Conservation (phyloP, 2,113 vertebrate species). For the Drymodes brunneopygia region DNA sequence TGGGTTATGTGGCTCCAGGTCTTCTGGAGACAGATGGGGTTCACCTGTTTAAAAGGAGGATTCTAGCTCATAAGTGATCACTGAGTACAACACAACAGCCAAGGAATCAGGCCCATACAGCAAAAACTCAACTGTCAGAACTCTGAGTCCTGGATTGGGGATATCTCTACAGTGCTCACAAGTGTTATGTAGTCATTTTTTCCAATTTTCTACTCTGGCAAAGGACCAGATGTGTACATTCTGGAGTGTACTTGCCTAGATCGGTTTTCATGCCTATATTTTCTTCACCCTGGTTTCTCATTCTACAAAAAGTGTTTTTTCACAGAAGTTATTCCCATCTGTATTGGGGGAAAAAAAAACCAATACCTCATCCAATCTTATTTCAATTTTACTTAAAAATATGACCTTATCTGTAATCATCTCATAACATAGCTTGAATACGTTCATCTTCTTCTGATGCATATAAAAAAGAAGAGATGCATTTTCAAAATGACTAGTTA, state of each 20-base stretch:
- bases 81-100: neutral
- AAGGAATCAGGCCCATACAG: neutral
- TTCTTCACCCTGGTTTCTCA: neutral
- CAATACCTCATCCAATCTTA: neutral
- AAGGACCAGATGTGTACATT: neutral
- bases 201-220: neutral
- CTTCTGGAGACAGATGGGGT: neutral
- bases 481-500: neutral
- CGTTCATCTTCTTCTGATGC: neutral
- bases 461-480: neutral
- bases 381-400: neutral
- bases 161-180: neutral
- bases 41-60: neutral
- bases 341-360: neutral
- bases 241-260: neutral
- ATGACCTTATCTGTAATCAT: neutral
- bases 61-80: neutral
- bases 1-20: neutral
- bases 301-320: neutral
- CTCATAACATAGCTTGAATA: neutral
- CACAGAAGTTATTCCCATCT: neutral
- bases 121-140: neutral
- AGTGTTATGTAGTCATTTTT: neutral
- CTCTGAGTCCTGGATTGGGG: neutral
- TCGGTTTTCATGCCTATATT: neutral